Evolutionary conservation across 2,113 vertebrate species (phyloP).

Genomic region (Cebus imitator): DNA sequence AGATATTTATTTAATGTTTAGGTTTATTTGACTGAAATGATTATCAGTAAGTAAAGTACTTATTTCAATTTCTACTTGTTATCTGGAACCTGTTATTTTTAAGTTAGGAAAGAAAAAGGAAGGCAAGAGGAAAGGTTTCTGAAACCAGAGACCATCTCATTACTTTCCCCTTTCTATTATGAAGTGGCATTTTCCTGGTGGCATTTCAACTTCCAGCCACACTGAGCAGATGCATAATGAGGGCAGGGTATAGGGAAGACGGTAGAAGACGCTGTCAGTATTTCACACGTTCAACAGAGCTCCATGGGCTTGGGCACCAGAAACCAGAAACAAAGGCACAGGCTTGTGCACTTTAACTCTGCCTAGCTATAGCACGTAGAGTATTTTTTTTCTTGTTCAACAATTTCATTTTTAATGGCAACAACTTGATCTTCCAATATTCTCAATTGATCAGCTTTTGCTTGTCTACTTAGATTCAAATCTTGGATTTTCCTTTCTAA

Average conservation of each 20-base stretch:
- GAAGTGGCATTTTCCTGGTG: not conserved
- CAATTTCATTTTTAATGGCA: slow-evolving; percentile 84
- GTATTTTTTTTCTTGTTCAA: slow-evolving; percentile 80
- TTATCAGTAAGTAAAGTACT: not conserved
- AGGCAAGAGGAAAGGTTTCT: not conserved
- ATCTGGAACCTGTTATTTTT: not conserved
- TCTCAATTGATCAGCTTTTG: slow-evolving; percentile 85
- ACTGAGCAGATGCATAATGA: not conserved
- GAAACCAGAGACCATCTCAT: not conserved
- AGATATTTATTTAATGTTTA: not conserved
- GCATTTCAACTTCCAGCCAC: not conserved
- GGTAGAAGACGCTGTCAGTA: too few species aligned
- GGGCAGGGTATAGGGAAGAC: rapidly evolving
- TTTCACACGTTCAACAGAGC: not conserved
- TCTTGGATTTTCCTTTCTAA: slow-evolving; percentile 88
- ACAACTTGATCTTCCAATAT: slow-evolving; percentile 82
- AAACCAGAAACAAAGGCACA: not conserved
- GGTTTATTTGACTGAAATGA: not conserved
- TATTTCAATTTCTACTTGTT: not conserved
- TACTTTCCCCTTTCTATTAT: not conserved
- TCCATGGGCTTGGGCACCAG: not conserved
- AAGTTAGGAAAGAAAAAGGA: slow-evolving; percentile 3
- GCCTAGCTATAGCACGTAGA: slow-evolving; percentile 82
- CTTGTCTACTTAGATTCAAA: slow-evolving; percentile 82
- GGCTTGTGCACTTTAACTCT: not conserved